phyloP scores from a whole-genome alignment of 2,113 vertebrate genomes.

The Alethe castanea region DNA sequence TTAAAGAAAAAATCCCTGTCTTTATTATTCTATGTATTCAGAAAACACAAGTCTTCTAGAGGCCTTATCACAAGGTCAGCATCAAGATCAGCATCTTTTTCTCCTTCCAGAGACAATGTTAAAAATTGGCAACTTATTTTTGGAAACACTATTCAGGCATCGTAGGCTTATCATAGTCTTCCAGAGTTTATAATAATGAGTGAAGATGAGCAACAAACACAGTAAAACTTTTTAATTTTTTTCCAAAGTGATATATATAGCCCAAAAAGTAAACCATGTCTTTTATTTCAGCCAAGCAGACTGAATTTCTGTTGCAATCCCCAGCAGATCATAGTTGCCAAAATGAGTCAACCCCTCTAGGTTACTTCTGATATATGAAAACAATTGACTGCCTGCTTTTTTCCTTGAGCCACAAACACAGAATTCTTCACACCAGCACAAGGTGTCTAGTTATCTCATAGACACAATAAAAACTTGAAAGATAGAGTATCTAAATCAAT shows the following conservation, averaged over 20 bases:
- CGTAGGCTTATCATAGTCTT: not conserved
- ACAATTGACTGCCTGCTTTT: not conserved
- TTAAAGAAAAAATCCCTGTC: not conserved
- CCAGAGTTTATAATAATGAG: not conserved
- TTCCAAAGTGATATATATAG: not conserved
- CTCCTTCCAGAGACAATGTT: not conserved
- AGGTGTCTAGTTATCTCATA: not conserved
- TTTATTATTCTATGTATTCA: not conserved
- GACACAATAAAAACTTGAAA: not conserved
- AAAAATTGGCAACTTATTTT: not conserved
- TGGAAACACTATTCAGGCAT: not conserved
- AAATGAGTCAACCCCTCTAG: not conserved
- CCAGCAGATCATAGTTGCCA: not conserved
- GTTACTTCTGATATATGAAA: not conserved
- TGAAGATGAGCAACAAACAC: not conserved
- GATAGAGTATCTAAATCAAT: not conserved
- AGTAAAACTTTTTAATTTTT: not conserved
- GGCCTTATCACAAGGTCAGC: not conserved
- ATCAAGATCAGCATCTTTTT: not conserved
- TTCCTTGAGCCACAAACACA: not conserved
- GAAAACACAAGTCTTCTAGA: not conserved
- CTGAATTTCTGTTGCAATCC: not conserved
- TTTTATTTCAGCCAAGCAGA: not conserved
- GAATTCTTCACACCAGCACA: not conserved
- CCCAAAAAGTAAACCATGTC: not conserved